A percentile compares a stretch with the other conserved stretches of the same genome.
phyloP scores from a whole-genome alignment of 2,113 vertebrate genomes.

The Corydoras sp. region DNA sequence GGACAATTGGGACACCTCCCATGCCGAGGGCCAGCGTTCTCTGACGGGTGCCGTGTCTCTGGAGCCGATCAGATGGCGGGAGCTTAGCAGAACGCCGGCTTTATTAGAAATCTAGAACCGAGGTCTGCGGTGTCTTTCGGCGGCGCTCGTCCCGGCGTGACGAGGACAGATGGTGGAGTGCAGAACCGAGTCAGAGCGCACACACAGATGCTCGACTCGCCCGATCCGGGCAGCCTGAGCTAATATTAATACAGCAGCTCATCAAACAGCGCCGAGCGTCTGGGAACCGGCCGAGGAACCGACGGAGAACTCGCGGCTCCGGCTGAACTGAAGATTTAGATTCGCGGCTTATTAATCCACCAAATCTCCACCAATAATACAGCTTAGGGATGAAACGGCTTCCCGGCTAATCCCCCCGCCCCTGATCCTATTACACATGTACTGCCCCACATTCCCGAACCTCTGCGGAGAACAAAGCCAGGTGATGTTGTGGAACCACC shows the following conservation, averaged over 20 bases:
- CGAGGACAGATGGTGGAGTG: slow-evolving; percentile 29
- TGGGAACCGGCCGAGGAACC: neutral
- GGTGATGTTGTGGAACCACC: neutral
- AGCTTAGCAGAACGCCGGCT: neutral
- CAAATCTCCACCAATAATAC: slow-evolving; percentile 25
- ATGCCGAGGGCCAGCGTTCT: no score
- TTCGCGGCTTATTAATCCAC: slow-evolving; percentile 29
- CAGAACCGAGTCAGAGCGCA: slow-evolving; percentile 11
- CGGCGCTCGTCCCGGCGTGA: slow-evolving; percentile 12
- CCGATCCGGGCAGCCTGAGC: slow-evolving; percentile 12
- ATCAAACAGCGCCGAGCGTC: neutral
- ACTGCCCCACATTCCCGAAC: slow-evolving; percentile 8
- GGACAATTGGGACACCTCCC: no score
- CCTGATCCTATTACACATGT: slow-evolving; percentile 14
- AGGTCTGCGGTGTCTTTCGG: neutral
- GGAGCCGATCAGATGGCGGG: neutral
- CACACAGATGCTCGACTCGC: slow-evolving; percentile 19
- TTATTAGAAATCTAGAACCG: neutral
- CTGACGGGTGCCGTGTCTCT: no score
- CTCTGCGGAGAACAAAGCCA: neutral
- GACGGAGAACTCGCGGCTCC: neutral
- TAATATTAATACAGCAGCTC: slow-evolving; percentile 12
- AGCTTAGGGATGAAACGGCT: slow-evolving; percentile 29
- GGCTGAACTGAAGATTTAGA: slow-evolving; percentile 16
- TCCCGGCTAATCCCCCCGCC: slow-evolving; percentile 11